phyloP scores from a whole-genome alignment of 2,888 invertebrate species.

The Anagyrus pseudococci region DNA sequence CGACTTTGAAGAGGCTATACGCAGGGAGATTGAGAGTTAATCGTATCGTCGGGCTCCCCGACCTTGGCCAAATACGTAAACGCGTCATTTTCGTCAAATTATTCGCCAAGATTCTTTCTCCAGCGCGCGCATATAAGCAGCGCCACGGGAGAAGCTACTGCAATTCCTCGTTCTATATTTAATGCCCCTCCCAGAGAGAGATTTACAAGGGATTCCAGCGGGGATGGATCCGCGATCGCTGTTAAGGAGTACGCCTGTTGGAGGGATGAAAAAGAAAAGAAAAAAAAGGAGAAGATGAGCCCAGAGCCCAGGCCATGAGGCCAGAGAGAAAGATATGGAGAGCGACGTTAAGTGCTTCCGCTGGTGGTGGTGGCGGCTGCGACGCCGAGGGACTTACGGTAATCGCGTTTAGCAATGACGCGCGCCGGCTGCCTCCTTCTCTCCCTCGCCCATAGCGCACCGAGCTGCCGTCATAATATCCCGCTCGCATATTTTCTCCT shows the following conservation, averaged over 20 bases:
- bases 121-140: no score
- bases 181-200: conserved; percentile 47
- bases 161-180: conserved; percentile 51
- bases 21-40: no score
- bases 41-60: no score
- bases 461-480: conserved; percentile 24
- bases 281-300: conserved; percentile 25
- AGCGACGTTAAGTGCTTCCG: conserved; percentile 38
- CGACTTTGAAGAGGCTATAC: no score
- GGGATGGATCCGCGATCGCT: conserved; percentile 46
- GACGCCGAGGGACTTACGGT: conserved; percentile 37
- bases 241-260: background rate
- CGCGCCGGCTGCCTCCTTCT: conserved; percentile 25
- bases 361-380: conserved; percentile 20
- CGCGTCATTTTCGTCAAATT: conserved; percentile 22
- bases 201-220: conserved; percentile 56
- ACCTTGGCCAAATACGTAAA: no score
- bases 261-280: background rate
- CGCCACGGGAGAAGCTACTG: conserved; percentile 13
- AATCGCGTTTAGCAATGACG: conserved; percentile 38
- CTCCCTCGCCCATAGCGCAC: background rate
- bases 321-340: conserved; percentile 30
- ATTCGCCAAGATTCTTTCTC: no score
- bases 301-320: background rate
- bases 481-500: conserved; percentile 27